phyloP scores from a whole-genome alignment of 2,113 vertebrate species.

The Proteles cristata region DNA sequence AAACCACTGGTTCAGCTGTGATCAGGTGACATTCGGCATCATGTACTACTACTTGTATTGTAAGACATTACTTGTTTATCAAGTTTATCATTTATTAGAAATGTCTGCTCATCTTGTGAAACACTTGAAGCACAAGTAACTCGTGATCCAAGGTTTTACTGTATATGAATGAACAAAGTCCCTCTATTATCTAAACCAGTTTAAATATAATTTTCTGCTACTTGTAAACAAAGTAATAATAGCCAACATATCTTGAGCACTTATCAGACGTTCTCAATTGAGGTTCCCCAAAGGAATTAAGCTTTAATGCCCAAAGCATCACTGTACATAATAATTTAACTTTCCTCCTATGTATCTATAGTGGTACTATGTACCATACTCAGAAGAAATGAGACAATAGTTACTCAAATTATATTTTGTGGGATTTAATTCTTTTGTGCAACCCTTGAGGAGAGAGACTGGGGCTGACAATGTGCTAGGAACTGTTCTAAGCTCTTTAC shows the following conservation, averaged over 20 bases:
- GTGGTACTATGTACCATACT: background rate
- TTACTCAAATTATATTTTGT: background rate
- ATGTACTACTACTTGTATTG: no score
- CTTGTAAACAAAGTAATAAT: background rate
- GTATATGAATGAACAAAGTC: background rate
- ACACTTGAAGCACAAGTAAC: no score
- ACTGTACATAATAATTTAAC: background rate
- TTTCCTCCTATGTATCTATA: background rate
- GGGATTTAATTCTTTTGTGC: background rate
- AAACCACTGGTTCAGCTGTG: no score
- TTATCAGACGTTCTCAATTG: background rate
- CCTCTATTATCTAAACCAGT: constrained; percentile 18
- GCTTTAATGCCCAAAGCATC: background rate
- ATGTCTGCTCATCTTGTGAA: no score
- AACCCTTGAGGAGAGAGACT: background rate
- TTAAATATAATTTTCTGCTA: constrained; percentile 19
- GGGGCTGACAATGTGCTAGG: background rate
- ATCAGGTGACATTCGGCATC: no score
- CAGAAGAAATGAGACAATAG: background rate
- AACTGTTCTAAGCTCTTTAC: background rate
- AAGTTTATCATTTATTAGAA: no score
- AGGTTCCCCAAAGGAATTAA: constrained; percentile 2
- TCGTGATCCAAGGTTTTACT: no score
- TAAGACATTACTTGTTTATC: no score
- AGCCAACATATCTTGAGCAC: background rate